Conservation (phyloP, 2,113 vertebrate species). For the Pituophis catenifer region DNA sequence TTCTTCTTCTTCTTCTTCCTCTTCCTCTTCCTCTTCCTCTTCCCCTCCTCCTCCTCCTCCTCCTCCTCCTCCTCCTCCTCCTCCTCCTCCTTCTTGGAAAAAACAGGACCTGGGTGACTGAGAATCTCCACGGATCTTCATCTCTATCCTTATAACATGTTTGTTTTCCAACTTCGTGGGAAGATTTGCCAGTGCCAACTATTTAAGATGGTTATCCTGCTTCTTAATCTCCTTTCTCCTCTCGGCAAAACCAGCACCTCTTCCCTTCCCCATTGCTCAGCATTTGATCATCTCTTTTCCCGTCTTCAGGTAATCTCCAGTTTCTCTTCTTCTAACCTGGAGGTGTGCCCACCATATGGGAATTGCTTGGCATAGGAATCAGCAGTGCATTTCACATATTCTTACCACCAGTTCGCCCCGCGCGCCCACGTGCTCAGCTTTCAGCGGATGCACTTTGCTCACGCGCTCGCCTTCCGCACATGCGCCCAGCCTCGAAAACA, state of each 20-base stretch:
- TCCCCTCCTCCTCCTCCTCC: too few species aligned
- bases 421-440: too few species aligned
- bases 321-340: neutral
- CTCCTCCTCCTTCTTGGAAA: neutral
- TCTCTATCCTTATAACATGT: neutral
- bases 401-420: too few species aligned
- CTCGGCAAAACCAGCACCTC: neutral
- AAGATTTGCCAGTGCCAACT: neutral
- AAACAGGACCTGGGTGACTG: neutral
- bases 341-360: neutral
- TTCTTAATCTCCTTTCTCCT: neutral
- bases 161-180: neutral
- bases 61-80: too few species aligned
- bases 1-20: too few species aligned
- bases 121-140: neutral
- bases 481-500: too few species aligned
- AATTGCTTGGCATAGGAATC: neutral
- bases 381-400: too few species aligned
- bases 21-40: too few species aligned
- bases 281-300: neutral
- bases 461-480: too few species aligned
- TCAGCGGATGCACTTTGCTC: too few species aligned
- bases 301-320: neutral
- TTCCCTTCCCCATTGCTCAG: neutral
- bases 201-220: neutral